These are phyloP conservation scores for Leptosomus discolor DNA, from an alignment of 2,113 vertebrate genomes.

Conservation along the genomic window DNA sequence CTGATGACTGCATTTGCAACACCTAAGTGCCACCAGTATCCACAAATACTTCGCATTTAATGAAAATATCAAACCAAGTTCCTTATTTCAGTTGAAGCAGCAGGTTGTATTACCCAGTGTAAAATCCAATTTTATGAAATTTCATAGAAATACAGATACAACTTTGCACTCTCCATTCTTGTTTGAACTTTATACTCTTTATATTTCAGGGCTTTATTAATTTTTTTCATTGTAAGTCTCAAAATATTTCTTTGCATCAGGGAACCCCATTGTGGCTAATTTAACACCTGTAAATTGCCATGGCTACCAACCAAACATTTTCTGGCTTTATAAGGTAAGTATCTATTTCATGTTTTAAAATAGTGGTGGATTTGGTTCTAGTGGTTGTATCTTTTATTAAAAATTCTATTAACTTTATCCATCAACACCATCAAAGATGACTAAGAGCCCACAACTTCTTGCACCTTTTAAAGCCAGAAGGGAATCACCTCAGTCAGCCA, in stretches of 20 bases:
- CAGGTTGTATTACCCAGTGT: background rate
- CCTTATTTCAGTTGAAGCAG: conserved; percentile 36
- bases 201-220: conserved; percentile 11
- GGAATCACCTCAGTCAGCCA: background rate
- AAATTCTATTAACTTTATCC: conserved; percentile 28
- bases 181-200: conserved; percentile 37
- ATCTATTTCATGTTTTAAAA: conserved; percentile 4
- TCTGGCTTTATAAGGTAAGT: background rate
- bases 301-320: conserved; percentile 9
- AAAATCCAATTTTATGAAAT: conserved; percentile 46
- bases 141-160: conserved; percentile 2
- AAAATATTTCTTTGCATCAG: conserved; percentile 34
- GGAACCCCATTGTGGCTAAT: conserved; percentile 11
- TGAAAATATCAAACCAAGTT: conserved; percentile 63
- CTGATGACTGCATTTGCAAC: conserved; percentile 59
- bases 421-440: background rate
- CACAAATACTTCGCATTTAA: conserved; percentile 64
- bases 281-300: conserved; percentile 44
- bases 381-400: conserved; percentile 5
- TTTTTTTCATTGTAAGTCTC: conserved; percentile 18
- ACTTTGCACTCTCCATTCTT: background rate
- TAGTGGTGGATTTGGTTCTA: background rate
- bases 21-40: conserved; percentile 67
- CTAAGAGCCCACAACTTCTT: background rate
- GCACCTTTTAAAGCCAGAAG: background rate